Base-by-base conservation (phyloP, 1,140 invertebrate genomes). In the Bicyclus anynana region DNA sequence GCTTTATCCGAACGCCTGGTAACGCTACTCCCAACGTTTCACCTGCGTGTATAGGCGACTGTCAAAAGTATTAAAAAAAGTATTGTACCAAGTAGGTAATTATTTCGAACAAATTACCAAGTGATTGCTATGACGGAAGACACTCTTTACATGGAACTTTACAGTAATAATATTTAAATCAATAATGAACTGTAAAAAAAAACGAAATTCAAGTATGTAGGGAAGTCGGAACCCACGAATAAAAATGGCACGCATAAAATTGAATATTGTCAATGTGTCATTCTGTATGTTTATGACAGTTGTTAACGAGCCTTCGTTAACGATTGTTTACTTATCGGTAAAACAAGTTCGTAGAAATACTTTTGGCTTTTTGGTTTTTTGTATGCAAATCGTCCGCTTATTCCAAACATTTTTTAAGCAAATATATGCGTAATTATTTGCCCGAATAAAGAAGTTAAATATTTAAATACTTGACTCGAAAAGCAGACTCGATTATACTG, bases 281-380 rank as follows among this genome's bases (percentile, higher is more conserved):
- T 44, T 44, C 20, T 44, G 40, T 21, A 44, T 44, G 20, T 44
- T 44, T 44, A 44, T 21, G 40, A 44, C 40, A 44, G 40, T 44
- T 44, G 40, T 21, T 44, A 44, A 44, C 40, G 40, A 21, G 40
- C 40, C n/a, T 44, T 20, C 40, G 2, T 44, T 12, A 44, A 44
- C 40, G 20, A 44, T 12, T 21, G 40, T 21, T 44, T 44, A 20
- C 29, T 33, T 33, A 33, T 33, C 7, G 29, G 7, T 33, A 33
- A 33, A 33, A 33, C 12, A n/a, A 2, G 29, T 33, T 33, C 2
- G 9, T 4, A 12, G 29, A 10, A 1, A 27, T 27, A 12, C 1
- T 33, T 33, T 33, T 12, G 10, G 29, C 29, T 1, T 10, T 7
- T 3, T 33, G 2, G 29, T 23, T 23, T 23, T 23, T 7, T 23